Conservation (phyloP, 2,113 vertebrate genomes). For the Taurulus bubalis region DNA sequence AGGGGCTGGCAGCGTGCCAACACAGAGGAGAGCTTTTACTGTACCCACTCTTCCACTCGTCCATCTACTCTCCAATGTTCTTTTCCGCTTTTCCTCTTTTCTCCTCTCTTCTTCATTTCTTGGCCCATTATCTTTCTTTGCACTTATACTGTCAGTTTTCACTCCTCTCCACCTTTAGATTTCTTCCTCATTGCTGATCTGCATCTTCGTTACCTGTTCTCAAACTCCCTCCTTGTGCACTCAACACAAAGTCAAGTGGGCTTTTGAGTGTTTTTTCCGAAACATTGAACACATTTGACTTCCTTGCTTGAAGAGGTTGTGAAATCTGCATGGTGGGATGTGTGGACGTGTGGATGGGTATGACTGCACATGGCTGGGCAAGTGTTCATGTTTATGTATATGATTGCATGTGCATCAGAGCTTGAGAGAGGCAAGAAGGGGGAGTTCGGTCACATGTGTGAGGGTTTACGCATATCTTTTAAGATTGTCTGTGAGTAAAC, state of each 20-base stretch:
- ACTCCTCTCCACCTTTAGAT: constrained; percentile 10
- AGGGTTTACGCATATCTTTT: constrained; percentile 15
- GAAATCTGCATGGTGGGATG: constrained; percentile 29
- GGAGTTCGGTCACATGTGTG: constrained; percentile 52
- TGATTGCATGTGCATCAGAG: constrained; percentile 44
- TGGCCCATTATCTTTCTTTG: constrained; percentile 23
- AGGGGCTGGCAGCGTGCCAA: constrained; percentile 69
- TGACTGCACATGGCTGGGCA: constrained; percentile 29
- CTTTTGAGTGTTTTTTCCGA: constrained; percentile 33
- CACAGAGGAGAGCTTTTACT: constrained; percentile 68
- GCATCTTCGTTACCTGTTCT: constrained; percentile 24
- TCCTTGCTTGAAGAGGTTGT: constrained; percentile 7
- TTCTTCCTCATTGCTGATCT: constrained; percentile 47
- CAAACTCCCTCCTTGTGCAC: background rate
- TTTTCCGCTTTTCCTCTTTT: constrained; percentile 32
- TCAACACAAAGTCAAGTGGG: constrained; percentile 26
- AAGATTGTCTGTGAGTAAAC: constrained; percentile 18
- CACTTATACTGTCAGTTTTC: constrained; percentile 38
- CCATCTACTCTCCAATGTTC: constrained; percentile 48
- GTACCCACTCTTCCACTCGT: constrained; percentile 72
- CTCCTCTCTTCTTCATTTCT: constrained; percentile 29
- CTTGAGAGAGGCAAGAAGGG: constrained; percentile 21
- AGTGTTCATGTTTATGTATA: constrained; percentile 57
- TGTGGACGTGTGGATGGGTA: constrained; percentile 10
- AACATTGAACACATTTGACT: background rate